These are phyloP conservation scores for Setipinna tenuifilis DNA, from an alignment of 2,797 vertebrate species.

Conservation along the genomic window DNA sequence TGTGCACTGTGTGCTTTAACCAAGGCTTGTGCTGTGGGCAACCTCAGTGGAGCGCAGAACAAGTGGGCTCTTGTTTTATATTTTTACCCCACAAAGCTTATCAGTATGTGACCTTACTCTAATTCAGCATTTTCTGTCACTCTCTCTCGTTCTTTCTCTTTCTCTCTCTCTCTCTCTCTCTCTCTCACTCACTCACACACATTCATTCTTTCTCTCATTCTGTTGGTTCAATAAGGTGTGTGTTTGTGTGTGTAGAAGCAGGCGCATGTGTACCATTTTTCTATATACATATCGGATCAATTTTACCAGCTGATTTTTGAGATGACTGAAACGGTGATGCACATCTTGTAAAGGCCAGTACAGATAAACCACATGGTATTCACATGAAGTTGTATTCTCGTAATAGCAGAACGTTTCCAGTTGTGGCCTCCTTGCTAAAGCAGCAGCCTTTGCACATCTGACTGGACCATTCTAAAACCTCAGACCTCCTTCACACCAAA, in stretches of 20 bases:
- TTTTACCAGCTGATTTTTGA: not conserved
- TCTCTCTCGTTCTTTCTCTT: not conserved
- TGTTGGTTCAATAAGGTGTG: too few species aligned
- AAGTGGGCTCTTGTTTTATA: not conserved
- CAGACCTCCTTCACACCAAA: too few species aligned
- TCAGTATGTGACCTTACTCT: slow-evolving; percentile 2
- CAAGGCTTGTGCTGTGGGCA: not conserved
- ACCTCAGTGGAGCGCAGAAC: not conserved
- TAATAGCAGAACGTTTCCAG: not conserved
- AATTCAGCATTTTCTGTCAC: not conserved
- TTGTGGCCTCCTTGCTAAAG: too few species aligned
- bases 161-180: slow-evolving; percentile 19
- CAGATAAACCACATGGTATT: not conserved
- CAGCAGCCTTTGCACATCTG: too few species aligned
- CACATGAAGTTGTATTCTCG: not conserved
- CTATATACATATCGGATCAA: not conserved
- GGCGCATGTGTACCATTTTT: not conserved
- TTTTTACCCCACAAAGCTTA: slow-evolving; percentile 7
- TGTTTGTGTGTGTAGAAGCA: not conserved
- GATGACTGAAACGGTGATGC: not conserved
- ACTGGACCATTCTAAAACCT: too few species aligned
- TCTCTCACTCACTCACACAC: not conserved
- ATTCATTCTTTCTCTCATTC: too few species aligned
- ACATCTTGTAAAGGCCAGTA: not conserved
- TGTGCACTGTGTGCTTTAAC: not conserved